phyloP scores from a whole-genome alignment of 1,140 invertebrate species.

The Hirudo medicinalis region DNA sequence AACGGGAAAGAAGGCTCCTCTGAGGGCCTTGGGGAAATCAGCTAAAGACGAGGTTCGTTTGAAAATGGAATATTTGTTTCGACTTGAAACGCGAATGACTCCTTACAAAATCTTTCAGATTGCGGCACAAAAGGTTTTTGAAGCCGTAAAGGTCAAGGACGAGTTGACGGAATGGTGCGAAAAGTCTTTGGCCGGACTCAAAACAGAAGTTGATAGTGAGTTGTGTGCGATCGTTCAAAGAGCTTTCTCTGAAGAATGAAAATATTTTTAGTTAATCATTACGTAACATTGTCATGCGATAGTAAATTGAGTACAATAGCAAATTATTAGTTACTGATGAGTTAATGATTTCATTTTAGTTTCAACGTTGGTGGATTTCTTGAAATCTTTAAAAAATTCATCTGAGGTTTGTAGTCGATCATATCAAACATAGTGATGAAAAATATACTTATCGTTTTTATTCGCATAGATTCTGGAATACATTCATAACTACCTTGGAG shows the following conservation, averaged over 20 bases:
- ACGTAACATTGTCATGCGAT: no score
- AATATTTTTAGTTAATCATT: no score
- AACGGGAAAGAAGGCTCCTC: neutral
- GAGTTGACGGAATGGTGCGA: conserved; percentile 6
- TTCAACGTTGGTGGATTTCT: no score
- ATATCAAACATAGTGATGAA: no score
- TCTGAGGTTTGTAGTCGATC: no score
- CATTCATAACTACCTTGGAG: neutral
- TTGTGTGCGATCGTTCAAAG: neutral
- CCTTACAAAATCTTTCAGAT: neutral
- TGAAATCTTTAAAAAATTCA: no score
- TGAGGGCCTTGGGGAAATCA: neutral
- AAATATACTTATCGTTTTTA: no score
- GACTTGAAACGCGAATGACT: neutral
- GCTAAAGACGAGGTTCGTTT: neutral
- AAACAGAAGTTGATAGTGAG: neutral
- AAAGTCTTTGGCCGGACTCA: neutral
- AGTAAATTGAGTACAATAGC: no score
- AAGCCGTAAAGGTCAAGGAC: neutral
- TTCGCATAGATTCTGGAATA: neutral
- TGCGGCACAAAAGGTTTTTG: neutral
- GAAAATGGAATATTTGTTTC: no score
- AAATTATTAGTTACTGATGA: no score
- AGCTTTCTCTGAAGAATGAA: no score
- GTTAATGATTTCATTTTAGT: no score